Base-by-base conservation (phyloP, 2,888 invertebrate genomes). In the Lasius platythorax region DNA sequence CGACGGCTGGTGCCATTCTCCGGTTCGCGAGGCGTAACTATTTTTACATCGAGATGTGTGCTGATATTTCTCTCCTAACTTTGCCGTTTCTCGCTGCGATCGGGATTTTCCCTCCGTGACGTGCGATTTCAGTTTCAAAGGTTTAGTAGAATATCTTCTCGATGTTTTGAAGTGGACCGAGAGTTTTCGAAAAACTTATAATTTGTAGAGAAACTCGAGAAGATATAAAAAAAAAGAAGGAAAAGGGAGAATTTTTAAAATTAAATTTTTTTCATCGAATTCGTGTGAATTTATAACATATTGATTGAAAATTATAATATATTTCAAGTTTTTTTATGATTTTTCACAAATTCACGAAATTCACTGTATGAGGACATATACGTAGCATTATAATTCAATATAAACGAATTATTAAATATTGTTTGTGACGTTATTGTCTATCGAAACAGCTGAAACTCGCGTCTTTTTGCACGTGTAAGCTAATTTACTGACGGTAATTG, bases 1-100 rank as follows among this genome's bases (percentile, higher is more conserved):
- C 43, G 58, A 58, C 46, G 61, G 37, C 72, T 79, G 72, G 12
- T 78, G 70, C 43, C 67, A 70, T 23, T 70, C 15, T 68, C 15
- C 6, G 18, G 6, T 58, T n/a, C 4, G 61, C 58, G 28, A 28
- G 37, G 23, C 28, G 61, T 82, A 75, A 87, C 78, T 91, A 89
- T 89, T 91, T 92, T 91, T 91, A 87, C 89, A 90, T 85, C 23
- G 53, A 84, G 23, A 40, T 53, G 84, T 53, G 83, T 76, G 67
- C 61, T 58, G 76, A 67, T 61, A 58, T 78, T 79, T 83, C 30
- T 12, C 15, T 79, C 53, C n/a, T 40, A 63, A 76, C 56, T 64
- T 82, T 61, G 30, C 8, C 28, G 28, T 68, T 74, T 53, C 53
- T 64, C 23, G 63, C 63, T 61, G 66, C 11, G 50, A 76, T 2